Base-by-base conservation (phyloP, 2,888 invertebrate species). In the Atethmia centrago region DNA sequence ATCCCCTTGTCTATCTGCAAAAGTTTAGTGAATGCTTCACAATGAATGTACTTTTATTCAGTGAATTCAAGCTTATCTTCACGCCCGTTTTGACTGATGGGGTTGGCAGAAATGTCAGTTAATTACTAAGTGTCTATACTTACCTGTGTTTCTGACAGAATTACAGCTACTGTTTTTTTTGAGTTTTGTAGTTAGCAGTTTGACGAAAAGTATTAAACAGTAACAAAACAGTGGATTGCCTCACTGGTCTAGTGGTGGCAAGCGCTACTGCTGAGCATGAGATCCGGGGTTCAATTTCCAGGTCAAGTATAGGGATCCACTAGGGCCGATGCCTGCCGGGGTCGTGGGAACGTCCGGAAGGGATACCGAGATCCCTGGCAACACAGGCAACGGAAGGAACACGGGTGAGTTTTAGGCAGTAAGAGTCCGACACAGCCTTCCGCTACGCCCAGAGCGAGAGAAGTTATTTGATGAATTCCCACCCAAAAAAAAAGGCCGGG, bases 11-110 rank as follows among this genome's bases (percentile, higher is more conserved):
- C 47, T 40, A 28, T 61, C 61, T 47, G 64, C 51, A 31, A 49
- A 80, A 76, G 45, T 76, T 69, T 53, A 63, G 67, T 14, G 28
- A 80, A 40, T 63, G 53, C 63, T 74, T 56, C 49, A 79, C 63
- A 69, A 65, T 62, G 19, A 75, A 45, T 25, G 64, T 55, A 51
- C 49, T 40, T 69, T 62, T 55, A 65, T 65, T 76, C 76, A 62
- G 36, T 69, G 81, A 81, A 76, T 82, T 28, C 49, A 9, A 8
- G 51, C 7, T 81, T 79, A 79, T 72, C 71, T 84, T 84, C 28
- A 82, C 79, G 79, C 70, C 55, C 71, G 42, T 70, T 64, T 79
- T 74, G 70, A 79, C 42, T 74, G 49, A 79, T 59, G 64, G 31
- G 28, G 21, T 49, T 0, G 42, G 71, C 28, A 77, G 70, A n/a